phyloP scores from a whole-genome alignment of 92 coral and sea anemone genomes.

The Scolanthus callimorphus region DNA sequence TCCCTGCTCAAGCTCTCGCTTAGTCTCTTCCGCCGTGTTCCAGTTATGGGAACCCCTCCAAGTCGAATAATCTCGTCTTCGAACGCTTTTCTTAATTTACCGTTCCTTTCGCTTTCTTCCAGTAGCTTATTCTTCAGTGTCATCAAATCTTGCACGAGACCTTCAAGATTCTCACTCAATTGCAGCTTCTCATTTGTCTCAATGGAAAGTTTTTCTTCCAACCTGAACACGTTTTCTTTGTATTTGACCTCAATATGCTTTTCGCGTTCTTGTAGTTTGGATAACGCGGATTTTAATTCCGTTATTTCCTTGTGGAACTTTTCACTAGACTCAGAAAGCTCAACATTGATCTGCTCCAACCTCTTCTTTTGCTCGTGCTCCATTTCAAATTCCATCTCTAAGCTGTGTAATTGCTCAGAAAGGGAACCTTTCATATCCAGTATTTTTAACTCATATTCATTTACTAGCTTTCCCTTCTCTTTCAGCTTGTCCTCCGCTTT shows the following conservation, averaged over 20 bases:
- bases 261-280: conserved; percentile 48
- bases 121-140: conserved; percentile 54
- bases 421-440: conserved; percentile 53
- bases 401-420: conserved; percentile 45
- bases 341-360: conserved; percentile 42
- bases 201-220: conserved; percentile 50
- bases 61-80: conserved; percentile 34
- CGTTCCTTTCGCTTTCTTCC: conserved; percentile 53
- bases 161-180: conserved; percentile 57
- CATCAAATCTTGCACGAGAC: conserved; percentile 66
- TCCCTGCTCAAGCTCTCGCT: background rate
- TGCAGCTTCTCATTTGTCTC: conserved; percentile 57
- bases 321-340: conserved; percentile 28
- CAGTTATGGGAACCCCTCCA: conserved; percentile 6
- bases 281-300: conserved; percentile 22
- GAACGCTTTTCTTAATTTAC: conserved; percentile 36
- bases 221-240: conserved; percentile 29
- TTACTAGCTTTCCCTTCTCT: conserved; percentile 47
- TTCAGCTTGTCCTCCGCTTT: conserved; percentile 56
- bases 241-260: conserved; percentile 37
- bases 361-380: conserved; percentile 47
- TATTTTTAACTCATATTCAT: conserved; percentile 58
- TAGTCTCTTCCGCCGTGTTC: background rate
- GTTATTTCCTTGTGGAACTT: conserved; percentile 49
- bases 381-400: conserved; percentile 40